A percentile compares a stretch with the other conserved stretches of the same genome.
These are phyloP conservation scores for Xylota segnis DNA, from an alignment of 2,888 invertebrate genomes.

Conservation along the genomic window DNA sequence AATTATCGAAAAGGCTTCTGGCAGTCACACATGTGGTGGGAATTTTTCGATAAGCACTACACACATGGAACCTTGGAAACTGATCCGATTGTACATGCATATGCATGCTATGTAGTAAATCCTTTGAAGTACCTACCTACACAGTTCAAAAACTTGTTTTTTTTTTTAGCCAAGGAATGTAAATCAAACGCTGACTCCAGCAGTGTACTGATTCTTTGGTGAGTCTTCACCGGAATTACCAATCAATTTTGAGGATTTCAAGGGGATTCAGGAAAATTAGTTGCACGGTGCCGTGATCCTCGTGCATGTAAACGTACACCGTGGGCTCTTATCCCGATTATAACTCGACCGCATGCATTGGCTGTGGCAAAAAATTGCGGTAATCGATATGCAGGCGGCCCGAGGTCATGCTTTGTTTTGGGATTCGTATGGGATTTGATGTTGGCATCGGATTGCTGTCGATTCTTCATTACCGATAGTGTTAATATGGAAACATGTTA, in stretches of 20 bases:
- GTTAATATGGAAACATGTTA: conserved; percentile 61
- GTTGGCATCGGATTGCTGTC: conserved; percentile 41
- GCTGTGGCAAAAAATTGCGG: conserved; percentile 29
- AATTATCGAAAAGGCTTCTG: conserved; percentile 13
- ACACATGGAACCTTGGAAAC: not conserved
- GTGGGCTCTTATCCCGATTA: conserved; percentile 41
- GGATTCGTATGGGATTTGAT: conserved; percentile 44
- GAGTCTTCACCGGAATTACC: conserved; percentile 35
- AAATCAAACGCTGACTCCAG: not conserved
- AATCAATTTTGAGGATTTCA: conserved; percentile 53
- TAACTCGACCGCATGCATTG: conserved; percentile 40
- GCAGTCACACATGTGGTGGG: conserved; percentile 9
- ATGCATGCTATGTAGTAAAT: not conserved
- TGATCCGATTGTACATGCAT: not conserved
- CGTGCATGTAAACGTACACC: conserved; percentile 22
- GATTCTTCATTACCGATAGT: conserved; percentile 62
- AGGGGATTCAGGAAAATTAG: conserved; percentile 32
- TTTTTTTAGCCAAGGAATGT: not conserved
- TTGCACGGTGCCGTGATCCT: conserved; percentile 31
- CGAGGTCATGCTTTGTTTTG: conserved; percentile 40
- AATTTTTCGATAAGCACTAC: not conserved
- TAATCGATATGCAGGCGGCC: conserved; percentile 61
- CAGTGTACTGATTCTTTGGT: conserved; percentile 1
- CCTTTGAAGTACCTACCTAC: conserved; percentile 20
- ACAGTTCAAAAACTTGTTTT: not conserved